These are phyloP conservation scores for Acanthacorydalis orientalis DNA, from an alignment of 2,888 invertebrate species.

Conservation along the genomic window DNA sequence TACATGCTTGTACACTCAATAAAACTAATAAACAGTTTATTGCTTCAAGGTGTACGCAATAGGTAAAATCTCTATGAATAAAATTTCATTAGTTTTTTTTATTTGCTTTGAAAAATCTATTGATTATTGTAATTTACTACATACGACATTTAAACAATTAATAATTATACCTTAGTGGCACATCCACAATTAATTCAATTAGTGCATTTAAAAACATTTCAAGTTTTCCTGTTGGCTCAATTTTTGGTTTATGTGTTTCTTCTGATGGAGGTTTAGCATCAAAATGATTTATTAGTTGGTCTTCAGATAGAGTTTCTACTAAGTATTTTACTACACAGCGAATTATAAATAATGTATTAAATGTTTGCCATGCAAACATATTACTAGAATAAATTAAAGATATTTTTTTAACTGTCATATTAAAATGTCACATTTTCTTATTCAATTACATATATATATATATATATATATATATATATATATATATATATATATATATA, in stretches of 20 bases:
- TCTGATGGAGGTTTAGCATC: conserved; percentile 34
- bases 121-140: neutral
- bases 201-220: conserved; percentile 62
- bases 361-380: conserved; percentile 82
- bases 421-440: neutral
- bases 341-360: conserved; percentile 82
- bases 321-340: conserved; percentile 74
- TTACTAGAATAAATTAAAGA: conserved; percentile 33
- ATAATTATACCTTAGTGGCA: conserved; percentile 56
- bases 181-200: conserved; percentile 63
- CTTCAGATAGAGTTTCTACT: conserved; percentile 79
- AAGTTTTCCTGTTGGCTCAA: conserved; percentile 27
- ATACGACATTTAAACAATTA: conserved; percentile 1
- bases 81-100: conserved; percentile 1
- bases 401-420: neutral
- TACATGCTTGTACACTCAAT: conserved; percentile 75
- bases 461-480: no score
- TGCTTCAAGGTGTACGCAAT: conserved; percentile 72
- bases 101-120: no score
- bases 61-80: conserved; percentile 55
- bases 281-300: conserved; percentile 69
- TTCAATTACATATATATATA: no score
- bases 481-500: no score
- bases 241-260: conserved; percentile 13
- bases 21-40: conserved; percentile 73